Evolutionary conservation across 1,140 invertebrate genomes (phyloP).

Genomic region (Philotrypesis tridentata): DNA sequence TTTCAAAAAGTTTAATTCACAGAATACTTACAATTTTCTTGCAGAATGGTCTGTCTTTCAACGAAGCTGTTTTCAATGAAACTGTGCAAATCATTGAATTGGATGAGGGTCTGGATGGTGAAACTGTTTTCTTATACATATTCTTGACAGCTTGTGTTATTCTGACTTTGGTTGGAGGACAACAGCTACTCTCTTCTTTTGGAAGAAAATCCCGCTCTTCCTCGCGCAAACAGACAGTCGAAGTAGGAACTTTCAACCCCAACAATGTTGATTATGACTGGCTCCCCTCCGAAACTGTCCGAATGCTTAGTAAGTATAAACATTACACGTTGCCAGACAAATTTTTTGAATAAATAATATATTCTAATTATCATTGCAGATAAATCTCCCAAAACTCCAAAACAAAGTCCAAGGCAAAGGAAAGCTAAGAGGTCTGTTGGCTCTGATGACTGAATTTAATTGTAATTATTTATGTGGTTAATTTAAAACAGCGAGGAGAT

Average conservation of each 20-base stretch:
- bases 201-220: constrained; percentile 77
- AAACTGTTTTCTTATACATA: constrained; percentile 98
- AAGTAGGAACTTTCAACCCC: constrained; percentile 89
- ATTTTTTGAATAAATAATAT: neutral
- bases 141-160: constrained; percentile 93
- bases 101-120: constrained; percentile 97
- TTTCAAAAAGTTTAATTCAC: neutral
- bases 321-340: neutral
- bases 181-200: constrained; percentile 90
- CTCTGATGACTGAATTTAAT: constrained; percentile 74
- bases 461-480: constrained; percentile 52
- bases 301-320: constrained; percentile 83
- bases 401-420: constrained; percentile 83
- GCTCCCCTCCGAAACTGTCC: constrained; percentile 93
- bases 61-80: constrained; percentile 98
- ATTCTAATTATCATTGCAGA: constrained; percentile 51
- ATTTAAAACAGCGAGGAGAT: constrained; percentile 24
- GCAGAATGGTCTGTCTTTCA: constrained; percentile 81
- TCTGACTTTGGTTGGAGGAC: constrained; percentile 89
- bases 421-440: constrained; percentile 82
- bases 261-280: constrained; percentile 98
- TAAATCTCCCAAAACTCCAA: constrained; percentile 76
- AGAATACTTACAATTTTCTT: constrained; percentile 53
- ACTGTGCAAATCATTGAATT: constrained; percentile 98
- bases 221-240: constrained; percentile 77